Conservation (phyloP, 2,797 vertebrate species). For the Pogoniulus pusillus region DNA sequence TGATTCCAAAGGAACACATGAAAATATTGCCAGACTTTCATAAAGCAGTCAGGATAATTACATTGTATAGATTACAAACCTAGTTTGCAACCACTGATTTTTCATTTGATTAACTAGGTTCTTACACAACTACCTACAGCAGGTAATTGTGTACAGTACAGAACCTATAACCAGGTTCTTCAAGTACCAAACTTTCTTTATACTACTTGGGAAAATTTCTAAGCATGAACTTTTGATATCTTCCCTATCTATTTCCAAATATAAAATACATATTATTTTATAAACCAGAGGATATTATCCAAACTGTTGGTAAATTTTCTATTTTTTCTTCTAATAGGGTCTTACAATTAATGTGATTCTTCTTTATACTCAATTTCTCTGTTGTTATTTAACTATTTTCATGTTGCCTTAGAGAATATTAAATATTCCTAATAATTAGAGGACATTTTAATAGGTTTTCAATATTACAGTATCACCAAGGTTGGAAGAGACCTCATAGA, state of each 20-base stretch:
- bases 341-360: background rate
- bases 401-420: conserved; percentile 15
- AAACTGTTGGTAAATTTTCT: background rate
- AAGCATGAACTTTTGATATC: background rate
- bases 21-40: conserved; percentile 16
- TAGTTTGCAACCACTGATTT: background rate
- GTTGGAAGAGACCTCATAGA: too few species aligned
- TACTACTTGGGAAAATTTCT: background rate
- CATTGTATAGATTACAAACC: background rate
- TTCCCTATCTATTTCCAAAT: background rate
- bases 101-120: background rate
- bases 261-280: background rate
- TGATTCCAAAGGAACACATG: background rate
- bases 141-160: too few species aligned
- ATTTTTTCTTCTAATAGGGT: background rate
- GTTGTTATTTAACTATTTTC: conserved; percentile 19
- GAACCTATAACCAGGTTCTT: too few species aligned
- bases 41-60: background rate
- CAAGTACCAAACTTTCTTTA: background rate
- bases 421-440: conserved; percentile 33
- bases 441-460: conserved; percentile 34
- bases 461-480: too few species aligned
- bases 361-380: background rate
- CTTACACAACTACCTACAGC: too few species aligned
- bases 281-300: background rate